phyloP scores from a whole-genome alignment of 2,113 vertebrate species.

The Chaetops frenatus region DNA sequence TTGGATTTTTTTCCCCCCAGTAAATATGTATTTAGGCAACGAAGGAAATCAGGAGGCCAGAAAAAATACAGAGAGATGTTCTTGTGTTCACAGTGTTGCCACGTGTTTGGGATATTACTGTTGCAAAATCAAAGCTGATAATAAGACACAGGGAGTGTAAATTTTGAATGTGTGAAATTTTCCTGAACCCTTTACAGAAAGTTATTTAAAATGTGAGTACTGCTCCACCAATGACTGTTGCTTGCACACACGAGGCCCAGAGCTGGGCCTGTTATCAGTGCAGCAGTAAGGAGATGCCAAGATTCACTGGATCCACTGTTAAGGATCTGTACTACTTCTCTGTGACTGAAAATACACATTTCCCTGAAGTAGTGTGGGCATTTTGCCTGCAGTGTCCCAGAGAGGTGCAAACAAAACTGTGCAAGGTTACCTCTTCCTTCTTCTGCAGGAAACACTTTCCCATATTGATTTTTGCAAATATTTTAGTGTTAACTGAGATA shows the following conservation, averaged over 20 bases:
- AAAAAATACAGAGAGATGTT: neutral
- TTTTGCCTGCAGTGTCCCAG: neutral
- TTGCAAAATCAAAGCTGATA: neutral
- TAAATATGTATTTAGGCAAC: neutral
- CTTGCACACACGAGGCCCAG: neutral
- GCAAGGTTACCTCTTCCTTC: neutral
- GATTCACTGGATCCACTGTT: neutral
- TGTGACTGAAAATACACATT: neutral
- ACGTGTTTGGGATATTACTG: neutral
- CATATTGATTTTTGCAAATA: constrained; percentile 1
- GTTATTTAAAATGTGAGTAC: neutral
- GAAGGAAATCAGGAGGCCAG: neutral
- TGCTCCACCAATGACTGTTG: neutral
- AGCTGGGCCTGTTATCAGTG: neutral
- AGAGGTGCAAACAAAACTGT: neutral
- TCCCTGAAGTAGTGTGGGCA: neutral
- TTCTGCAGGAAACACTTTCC: neutral
- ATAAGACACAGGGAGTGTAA: neutral
- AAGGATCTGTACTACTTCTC: neutral
- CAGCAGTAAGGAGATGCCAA: neutral
- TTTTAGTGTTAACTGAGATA: neutral
- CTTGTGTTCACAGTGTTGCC: neutral
- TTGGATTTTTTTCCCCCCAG: neutral
- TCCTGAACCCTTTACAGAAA: neutral
- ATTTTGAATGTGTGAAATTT: neutral